Conservation (phyloP, 2,888 invertebrate genomes). For the Caenorhabditis angaria region DNA sequence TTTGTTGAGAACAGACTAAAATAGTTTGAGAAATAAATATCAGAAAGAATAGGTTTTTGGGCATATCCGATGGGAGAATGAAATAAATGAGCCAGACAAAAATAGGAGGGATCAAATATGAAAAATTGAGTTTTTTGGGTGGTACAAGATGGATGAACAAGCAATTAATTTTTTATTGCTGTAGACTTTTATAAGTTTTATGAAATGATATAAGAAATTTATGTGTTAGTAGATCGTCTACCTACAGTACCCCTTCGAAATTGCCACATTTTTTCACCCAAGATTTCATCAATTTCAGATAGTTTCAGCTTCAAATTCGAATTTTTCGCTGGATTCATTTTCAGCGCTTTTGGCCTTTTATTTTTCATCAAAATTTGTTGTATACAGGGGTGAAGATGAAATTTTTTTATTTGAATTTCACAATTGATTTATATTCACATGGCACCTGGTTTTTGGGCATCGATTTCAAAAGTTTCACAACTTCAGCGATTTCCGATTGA, state of each 20-base stretch:
- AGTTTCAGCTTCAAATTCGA: not conserved
- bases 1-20: too few species aligned
- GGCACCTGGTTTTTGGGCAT: slow-evolving; percentile 41
- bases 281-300: not conserved
- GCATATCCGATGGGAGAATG: too few species aligned
- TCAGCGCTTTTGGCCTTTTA: not conserved
- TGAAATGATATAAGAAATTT: not conserved
- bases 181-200: not conserved
- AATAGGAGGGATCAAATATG: not conserved
- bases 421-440: slow-evolving; percentile 11
- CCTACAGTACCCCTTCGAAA: not conserved
- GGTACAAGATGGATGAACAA: too few species aligned
- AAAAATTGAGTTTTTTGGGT: not conserved
- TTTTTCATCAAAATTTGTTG: not conserved
- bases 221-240: not conserved
- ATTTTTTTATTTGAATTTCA: not conserved
- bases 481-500: slow-evolving; percentile 30
- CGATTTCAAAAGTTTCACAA: slow-evolving; percentile 41
- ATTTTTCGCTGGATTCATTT: not conserved
- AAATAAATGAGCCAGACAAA: too few species aligned
- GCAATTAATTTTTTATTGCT: too few species aligned
- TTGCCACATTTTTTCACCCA: not conserved
- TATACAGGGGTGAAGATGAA: not conserved
- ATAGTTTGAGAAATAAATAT: too few species aligned
- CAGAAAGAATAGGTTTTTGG: too few species aligned